phyloP scores from a whole-genome alignment of 2,888 invertebrate species.

The Dione vanillae region DNA sequence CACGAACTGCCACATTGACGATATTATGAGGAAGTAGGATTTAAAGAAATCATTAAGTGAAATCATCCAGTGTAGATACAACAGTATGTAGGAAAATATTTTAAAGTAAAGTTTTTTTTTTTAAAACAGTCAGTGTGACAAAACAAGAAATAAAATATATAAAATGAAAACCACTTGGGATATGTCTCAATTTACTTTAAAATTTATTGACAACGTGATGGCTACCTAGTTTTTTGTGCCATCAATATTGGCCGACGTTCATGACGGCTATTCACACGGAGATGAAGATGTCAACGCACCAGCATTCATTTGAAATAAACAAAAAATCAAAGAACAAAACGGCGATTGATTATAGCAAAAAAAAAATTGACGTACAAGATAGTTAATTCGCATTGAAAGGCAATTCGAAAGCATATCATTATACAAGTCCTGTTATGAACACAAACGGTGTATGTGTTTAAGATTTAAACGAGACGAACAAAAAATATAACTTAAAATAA shows the following conservation, averaged over 20 bases:
- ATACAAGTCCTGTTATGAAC: conserved; percentile 62
- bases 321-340: conserved; percentile 58
- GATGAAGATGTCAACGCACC: conserved; percentile 54
- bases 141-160: conserved; percentile 1
- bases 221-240: conserved; percentile 48
- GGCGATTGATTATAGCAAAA: conserved; percentile 63
- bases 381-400: conserved; percentile 68
- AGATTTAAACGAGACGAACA: conserved; percentile 40
- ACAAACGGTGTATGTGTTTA: conserved; percentile 56
- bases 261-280: conserved; percentile 44
- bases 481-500: conserved; percentile 59
- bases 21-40: not conserved
- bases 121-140: not conserved
- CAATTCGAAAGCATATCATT: conserved; percentile 73
- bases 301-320: conserved; percentile 50
- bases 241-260: conserved; percentile 53
- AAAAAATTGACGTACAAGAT: conserved; percentile 64
- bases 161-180: not conserved
- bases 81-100: not conserved
- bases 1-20: not conserved
- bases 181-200: conserved; percentile 13
- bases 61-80: not conserved
- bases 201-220: conserved; percentile 22
- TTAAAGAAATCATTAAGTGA: not conserved
- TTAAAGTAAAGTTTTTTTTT: not conserved